These are phyloP conservation scores for Physeter macrocephalus DNA, from an alignment of 2,113 vertebrate species.

Conservation along the genomic window DNA sequence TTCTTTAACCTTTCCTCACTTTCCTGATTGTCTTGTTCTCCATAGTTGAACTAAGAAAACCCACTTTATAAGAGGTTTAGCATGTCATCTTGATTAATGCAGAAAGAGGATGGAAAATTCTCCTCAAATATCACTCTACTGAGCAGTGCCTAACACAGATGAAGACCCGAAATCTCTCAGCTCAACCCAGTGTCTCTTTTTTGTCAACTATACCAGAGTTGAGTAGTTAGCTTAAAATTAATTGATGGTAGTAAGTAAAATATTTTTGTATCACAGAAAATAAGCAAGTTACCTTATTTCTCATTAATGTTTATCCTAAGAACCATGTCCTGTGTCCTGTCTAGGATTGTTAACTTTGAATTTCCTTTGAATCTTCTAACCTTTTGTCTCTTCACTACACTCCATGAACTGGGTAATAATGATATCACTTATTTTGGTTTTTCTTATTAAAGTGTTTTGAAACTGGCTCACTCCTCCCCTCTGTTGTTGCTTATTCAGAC, in stretches of 20 bases:
- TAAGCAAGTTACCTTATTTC: background rate
- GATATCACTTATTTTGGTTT: background rate
- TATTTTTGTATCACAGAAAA: background rate
- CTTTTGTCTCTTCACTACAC: background rate
- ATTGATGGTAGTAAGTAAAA: background rate
- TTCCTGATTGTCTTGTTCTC: background rate
- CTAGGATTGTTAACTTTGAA: background rate
- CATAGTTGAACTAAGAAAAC: background rate
- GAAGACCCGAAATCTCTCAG: background rate
- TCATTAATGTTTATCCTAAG: background rate
- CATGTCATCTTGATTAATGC: background rate
- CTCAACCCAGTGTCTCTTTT: background rate
- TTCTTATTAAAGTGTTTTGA: background rate
- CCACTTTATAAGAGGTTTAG: background rate
- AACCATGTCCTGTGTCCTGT: background rate
- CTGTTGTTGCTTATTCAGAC: background rate
- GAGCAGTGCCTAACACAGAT: fast-evolving
- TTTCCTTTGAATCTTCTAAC: background rate
- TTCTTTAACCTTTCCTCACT: background rate
- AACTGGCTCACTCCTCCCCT: background rate
- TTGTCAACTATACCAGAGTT: background rate
- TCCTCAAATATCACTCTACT: background rate
- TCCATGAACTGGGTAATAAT: background rate
- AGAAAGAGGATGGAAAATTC: background rate
- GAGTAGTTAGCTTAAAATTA: background rate